These are phyloP conservation scores for Periparus ater DNA, from an alignment of 2,797 vertebrate genomes.

Conservation along the genomic window DNA sequence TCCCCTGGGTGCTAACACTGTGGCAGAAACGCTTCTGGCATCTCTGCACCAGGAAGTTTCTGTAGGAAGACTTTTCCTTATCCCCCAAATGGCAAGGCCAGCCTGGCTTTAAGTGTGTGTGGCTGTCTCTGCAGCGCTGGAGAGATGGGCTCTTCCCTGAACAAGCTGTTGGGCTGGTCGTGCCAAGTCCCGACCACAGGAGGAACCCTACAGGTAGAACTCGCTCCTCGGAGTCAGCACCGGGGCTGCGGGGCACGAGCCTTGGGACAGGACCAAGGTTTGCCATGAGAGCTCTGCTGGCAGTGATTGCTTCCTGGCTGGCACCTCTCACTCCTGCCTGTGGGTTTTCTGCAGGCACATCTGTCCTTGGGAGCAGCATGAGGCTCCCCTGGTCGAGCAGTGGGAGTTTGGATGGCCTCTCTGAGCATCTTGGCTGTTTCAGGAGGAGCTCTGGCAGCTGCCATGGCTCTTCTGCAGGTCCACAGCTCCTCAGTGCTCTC, in stretches of 20 bases:
- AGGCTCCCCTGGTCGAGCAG: not conserved
- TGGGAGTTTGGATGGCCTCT: not conserved
- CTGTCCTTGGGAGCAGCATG: rapidly evolving
- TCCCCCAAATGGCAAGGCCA: not conserved
- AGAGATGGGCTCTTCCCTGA: not conserved
- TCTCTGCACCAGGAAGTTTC: not conserved
- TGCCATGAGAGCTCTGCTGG: not conserved
- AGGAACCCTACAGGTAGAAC: not conserved
- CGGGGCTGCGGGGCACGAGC: rapidly evolving
- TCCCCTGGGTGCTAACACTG: not conserved
- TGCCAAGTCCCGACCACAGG: not conserved
- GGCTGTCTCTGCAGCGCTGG: rapidly evolving
- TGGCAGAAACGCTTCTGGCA: not conserved
- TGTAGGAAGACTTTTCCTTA: not conserved
- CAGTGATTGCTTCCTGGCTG: not conserved
- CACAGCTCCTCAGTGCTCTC: not conserved
- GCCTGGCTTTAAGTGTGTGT: rapidly evolving
- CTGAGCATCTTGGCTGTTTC: not conserved
- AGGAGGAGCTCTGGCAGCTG: not conserved
- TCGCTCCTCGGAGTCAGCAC: not conserved
- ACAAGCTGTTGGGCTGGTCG: not conserved
- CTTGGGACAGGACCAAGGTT: not conserved
- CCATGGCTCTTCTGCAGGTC: not conserved
- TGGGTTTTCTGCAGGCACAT: rapidly evolving
- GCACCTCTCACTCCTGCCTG: not conserved